Evolutionary conservation across 2,113 vertebrate species (phyloP).

Genomic region (Xenopus borealis): DNA sequence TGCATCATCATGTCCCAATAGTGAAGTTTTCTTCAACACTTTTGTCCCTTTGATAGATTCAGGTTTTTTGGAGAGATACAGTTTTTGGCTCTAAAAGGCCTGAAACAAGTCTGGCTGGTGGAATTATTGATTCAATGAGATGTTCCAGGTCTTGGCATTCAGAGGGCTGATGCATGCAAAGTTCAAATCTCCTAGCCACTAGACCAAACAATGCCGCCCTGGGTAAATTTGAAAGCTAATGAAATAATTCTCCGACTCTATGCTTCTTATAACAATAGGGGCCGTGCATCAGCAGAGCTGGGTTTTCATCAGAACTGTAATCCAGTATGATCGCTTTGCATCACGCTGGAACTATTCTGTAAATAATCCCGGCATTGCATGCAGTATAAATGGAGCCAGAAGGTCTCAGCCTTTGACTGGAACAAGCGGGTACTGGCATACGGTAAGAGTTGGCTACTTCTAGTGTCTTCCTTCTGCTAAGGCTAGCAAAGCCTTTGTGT

Average conservation of each 20-base stretch:
- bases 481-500: too few species aligned
- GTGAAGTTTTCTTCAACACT: background rate
- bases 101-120: conserved; percentile 50
- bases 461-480: conserved; percentile 7
- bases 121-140: conserved; percentile 50
- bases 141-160: conserved; percentile 73
- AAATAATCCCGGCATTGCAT: conserved; percentile 61
- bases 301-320: conserved; percentile 67
- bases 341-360: conserved; percentile 48
- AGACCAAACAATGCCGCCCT: conserved; percentile 71
- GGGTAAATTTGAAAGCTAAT: conserved; percentile 86
- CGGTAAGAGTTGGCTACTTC: conserved; percentile 55
- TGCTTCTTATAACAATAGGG: conserved; percentile 64
- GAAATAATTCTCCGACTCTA: conserved; percentile 79
- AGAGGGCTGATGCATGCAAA: conserved; percentile 87
- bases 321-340: conserved; percentile 60
- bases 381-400: conserved; percentile 81
- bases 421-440: conserved; percentile 76
- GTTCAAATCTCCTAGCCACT: conserved; percentile 59
- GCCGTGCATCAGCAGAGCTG: conserved; percentile 61
- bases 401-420: conserved; percentile 63
- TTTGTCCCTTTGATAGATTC: background rate
- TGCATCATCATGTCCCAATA: too few species aligned
- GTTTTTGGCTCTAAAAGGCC: conserved; percentile 50
- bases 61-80: conserved; percentile 36